Percentiles rank a stretch among this genome's conserved stretches.
Conservation (phyloP, 2,113 vertebrate genomes). For the Proterorhinus semilunaris region DNA sequence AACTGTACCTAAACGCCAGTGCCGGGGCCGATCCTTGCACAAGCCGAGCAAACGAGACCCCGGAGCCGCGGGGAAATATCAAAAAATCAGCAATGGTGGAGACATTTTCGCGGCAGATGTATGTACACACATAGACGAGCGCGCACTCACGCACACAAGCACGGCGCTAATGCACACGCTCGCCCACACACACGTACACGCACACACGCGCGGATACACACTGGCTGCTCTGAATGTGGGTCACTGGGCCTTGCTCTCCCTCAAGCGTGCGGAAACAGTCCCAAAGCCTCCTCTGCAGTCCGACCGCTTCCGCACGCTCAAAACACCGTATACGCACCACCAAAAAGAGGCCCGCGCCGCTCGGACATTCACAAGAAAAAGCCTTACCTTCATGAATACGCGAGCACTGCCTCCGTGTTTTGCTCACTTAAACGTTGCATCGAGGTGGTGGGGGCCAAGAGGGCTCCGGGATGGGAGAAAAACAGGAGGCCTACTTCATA, state of each 20-base stretch:
- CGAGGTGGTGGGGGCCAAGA: conserved; percentile 62
- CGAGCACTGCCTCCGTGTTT: conserved; percentile 56
- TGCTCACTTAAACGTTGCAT: conserved; percentile 63
- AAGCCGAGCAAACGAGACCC: conserved; percentile 7
- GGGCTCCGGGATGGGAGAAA: conserved; percentile 67
- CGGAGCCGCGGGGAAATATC: conserved; percentile 12
- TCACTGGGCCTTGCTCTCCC: conserved; percentile 77
- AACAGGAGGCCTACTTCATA: conserved; percentile 75
- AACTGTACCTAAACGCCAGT: conserved; percentile 1
- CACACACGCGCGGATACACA: conserved; percentile 55
- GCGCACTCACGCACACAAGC: not conserved
- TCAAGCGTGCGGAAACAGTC: conserved; percentile 73
- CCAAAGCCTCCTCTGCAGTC: conserved; percentile 63
- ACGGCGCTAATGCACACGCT: conserved; percentile 24
- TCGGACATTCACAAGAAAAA: conserved; percentile 1
- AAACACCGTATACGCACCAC: conserved; percentile 16
- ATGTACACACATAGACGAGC: conserved; percentile 23
- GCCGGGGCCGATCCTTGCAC: conserved; percentile 5
- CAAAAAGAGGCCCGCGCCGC: not conserved
- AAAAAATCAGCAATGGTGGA: conserved; percentile 45
- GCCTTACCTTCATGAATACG: conserved; percentile 46
- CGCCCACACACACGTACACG: conserved; percentile 50
- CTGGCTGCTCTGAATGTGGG: conserved; percentile 73
- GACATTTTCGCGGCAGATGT: conserved; percentile 73
- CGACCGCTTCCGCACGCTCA: conserved; percentile 54